Percentiles rank a stretch among this genome's conserved stretches.
phyloP scores from a whole-genome alignment of 2,113 vertebrate genomes.

The Sphaerodactylus townsendi region DNA sequence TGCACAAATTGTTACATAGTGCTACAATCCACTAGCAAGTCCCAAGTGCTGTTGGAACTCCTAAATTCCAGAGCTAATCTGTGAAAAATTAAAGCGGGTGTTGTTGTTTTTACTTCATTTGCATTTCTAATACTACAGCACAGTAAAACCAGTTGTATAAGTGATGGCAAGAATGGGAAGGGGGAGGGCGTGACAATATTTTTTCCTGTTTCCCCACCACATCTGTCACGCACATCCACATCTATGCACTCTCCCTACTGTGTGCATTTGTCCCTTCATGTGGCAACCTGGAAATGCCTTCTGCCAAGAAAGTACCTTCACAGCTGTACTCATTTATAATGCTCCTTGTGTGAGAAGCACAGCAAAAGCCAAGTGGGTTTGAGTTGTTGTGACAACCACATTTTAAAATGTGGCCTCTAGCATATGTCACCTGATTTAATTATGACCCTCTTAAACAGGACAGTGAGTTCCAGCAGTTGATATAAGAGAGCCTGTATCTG shows the following conservation, averaged over 20 bases:
- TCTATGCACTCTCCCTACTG: background rate
- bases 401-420: slow-evolving; percentile 60
- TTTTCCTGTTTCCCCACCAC: background rate
- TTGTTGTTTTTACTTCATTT: background rate
- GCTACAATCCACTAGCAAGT: background rate
- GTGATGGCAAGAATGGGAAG: background rate
- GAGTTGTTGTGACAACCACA: slow-evolving; percentile 64
- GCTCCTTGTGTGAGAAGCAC: slow-evolving; percentile 34
- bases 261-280: background rate
- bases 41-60: background rate
- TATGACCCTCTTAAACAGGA: slow-evolving; percentile 50
- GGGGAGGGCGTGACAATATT: background rate
- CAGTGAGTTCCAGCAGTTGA: slow-evolving; percentile 25
- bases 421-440: slow-evolving; percentile 39
- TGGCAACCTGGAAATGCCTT: background rate
- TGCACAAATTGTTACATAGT: background rate
- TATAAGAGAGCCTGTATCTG: slow-evolving; percentile 21
- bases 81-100: background rate
- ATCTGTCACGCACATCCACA: background rate
- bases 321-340: background rate
- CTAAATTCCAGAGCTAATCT: background rate
- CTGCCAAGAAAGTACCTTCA: background rate
- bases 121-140: background rate
- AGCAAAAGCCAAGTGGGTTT: slow-evolving; percentile 63
- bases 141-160: background rate